A percentile compares a stretch with the other conserved stretches of the same genome.
Conservation (phyloP, 2,113 vertebrate genomes). For the Rana temporaria region DNA sequence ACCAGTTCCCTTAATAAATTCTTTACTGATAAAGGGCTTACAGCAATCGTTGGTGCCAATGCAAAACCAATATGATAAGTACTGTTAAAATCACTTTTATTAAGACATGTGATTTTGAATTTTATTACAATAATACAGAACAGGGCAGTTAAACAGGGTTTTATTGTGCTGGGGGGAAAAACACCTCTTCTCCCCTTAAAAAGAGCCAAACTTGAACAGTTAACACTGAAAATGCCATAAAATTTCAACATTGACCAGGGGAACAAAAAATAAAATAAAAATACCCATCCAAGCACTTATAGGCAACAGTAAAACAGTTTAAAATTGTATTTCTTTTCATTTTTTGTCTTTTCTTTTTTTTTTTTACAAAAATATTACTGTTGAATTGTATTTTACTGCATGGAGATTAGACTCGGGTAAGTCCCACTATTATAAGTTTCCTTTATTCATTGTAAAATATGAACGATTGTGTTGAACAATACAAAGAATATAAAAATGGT, state of each 20-base stretch:
- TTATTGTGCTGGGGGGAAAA: constrained; percentile 63
- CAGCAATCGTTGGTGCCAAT: background rate
- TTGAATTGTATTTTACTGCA: constrained; percentile 75
- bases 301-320: constrained; percentile 54
- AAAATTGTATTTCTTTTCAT: constrained; percentile 36
- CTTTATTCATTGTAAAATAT: constrained; percentile 55
- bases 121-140: constrained; percentile 59
- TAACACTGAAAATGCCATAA: constrained; percentile 84
- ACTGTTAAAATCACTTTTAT: constrained; percentile 71
- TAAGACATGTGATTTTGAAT: constrained; percentile 63
- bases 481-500: constrained; percentile 45
- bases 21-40: background rate
- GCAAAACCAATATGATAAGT: constrained; percentile 63
- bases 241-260: constrained; percentile 59
- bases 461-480: constrained; percentile 39
- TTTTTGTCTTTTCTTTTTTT: constrained; percentile 56
- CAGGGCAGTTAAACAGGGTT: constrained; percentile 53
- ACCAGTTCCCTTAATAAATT: background rate
- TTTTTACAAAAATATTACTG: constrained; percentile 80
- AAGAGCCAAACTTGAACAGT: constrained; percentile 78
- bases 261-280: constrained; percentile 14
- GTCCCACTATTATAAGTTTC: constrained; percentile 52
- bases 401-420: constrained; percentile 72
- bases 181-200: constrained; percentile 66
- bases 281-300: constrained; percentile 75